Evolutionary conservation across 2,888 invertebrate genomes (phyloP), one percentile per base, ranked within the genome.

Genomic region (Cosmopolites sordidus): DNA sequence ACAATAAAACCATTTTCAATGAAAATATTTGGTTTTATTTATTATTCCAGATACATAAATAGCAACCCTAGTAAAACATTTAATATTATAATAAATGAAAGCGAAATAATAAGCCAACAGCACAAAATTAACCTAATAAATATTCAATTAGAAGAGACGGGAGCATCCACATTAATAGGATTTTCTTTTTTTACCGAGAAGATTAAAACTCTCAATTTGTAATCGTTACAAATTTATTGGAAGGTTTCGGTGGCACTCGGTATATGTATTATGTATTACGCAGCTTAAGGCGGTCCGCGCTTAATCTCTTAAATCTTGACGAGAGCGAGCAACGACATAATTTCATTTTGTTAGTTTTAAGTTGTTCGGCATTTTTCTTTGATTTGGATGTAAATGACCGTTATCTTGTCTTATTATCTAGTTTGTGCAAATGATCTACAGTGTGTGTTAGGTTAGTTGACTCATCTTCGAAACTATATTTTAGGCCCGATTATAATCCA

Each of bases 311-410:
- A 5, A n/a, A 33, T 33, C 33, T 33, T 33, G 33, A 33, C 33
- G 33, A 33, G 33, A 33, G 33, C 5, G 12, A 33, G 33, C 40
- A 40, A 40, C 40, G 40, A 40, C 40, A 40, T 40, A 40, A 40
- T 16, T 40, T 40, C 40, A 16, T 40, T 40, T 40, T 40, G 40
- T 40, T 16, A 40, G 17, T 40, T 40, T 40, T 40, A 40, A 40
- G 5, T 40, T 40, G 16, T 40, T 40, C 40, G 40, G 40, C 40
- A 16, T 16, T 40, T 40, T 40, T 40, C 40, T 40, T 40, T 40
- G 40, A 40, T 40, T 40, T 16, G 2, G 17, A 40, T 16, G 40
- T 16, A 11, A 33, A 33, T 11, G 33, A 3, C 12, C 33, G 33
- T 33, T 33, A 33, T 33, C 33, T 33, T 8, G 22, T 3, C 22